phyloP scores from a whole-genome alignment of 2,113 vertebrate species.

The Rattus norvegicus region GRCr8 NC_086027.1:83385001-83385500 shows the following conservation, averaged over 20 bases:
- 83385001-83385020: background rate
- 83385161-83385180: background rate
- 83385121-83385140: background rate
- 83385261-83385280: conserved; percentile 39
- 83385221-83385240: background rate
- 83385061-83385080: background rate
- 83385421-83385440: background rate
- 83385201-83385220: background rate
- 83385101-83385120: conserved; percentile 9
- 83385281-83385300: background rate
- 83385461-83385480: background rate
- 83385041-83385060: background rate
- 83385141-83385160: conserved; percentile 9
- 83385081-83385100: background rate
- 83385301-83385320: conserved; percentile 23
- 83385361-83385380: conserved; percentile 33
- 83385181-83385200: conserved; percentile 40
- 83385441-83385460: background rate
- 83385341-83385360: background rate
- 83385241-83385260: conserved; percentile 13
- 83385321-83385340: fast-evolving
- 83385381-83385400: background rate
- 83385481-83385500: background rate
- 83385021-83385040: background rate
- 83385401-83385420: background rate